Evolutionary conservation across 2,797 vertebrate species (phyloP), one percentile per base, ranked within the genome.

Genomic region (Thripadectes ignobilis): DNA sequence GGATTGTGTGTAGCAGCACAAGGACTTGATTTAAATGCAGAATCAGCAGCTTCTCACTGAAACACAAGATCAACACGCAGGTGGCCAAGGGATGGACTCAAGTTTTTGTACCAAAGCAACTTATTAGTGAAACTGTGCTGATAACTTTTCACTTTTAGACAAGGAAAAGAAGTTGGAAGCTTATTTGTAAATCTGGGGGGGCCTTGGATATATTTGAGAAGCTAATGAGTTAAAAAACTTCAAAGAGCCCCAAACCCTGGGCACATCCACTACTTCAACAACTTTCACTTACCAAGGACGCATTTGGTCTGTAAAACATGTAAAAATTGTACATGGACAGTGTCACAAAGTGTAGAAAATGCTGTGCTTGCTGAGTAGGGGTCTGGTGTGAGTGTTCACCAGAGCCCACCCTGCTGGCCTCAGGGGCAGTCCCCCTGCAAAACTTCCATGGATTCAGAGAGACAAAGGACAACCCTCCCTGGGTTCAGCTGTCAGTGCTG

Each of bases 11-110:
- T 30, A 85, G 72, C 62, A 86, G 85, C 81, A 41, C 32, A 77
- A 71, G 63, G 22, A 30, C 65, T 89, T 81, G 85, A 73, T 66
- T 72, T 62, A 92, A 92, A 94, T 75, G 66, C 48, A 43, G 54
- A 71, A 89, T 89, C 78, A 78, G 83, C n/a, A n/a, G n/a, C 30
- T 83, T 75, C 43, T 11, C 65, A 24, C 34, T 59, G 48, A 66
- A 74, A 89, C 7, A 41, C 23, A 36, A 34, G 55, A 29, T 54
- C 59, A 66, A 7, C n/a, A 51, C 62, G 54, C 49, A 5, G 29
- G 12, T 8, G 41, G 68, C 76, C 55, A 38, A 76, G 66, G 51
- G 46, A 32, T 1, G 3, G 10, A 2, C 16, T n/a, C 41, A 27
- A 11, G 29, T 2, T 76, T 78, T 74, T 89, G 68, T 61, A 78